Percentiles rank a stretch among this genome's conserved stretches.
phyloP scores from a whole-genome alignment of 2,113 vertebrate genomes.

The Rhea pennata region DNA sequence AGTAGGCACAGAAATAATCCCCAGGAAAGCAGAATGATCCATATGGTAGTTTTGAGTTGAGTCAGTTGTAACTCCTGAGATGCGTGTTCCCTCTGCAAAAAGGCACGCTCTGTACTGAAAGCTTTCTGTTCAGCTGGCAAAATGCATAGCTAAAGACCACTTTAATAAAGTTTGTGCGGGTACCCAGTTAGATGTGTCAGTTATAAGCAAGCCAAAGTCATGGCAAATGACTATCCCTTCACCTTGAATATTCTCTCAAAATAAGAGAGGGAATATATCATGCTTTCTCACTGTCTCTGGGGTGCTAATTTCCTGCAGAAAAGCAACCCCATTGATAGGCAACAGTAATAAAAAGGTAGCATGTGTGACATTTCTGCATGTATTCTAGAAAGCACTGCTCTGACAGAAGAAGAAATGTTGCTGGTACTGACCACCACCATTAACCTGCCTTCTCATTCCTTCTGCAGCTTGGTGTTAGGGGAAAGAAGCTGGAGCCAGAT shows the following conservation, averaged over 20 bases:
- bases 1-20: constrained; percentile 20
- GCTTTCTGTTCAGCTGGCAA: background rate
- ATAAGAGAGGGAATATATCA: background rate
- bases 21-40: background rate
- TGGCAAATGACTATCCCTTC: background rate
- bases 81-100: background rate
- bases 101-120: constrained; percentile 22
- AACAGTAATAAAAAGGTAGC: background rate
- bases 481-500: background rate
- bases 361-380: background rate
- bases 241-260: background rate
- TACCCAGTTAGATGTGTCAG: background rate
- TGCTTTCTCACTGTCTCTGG: rapidly evolving
- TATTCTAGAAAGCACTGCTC: background rate
- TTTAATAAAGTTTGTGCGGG: background rate
- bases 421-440: background rate
- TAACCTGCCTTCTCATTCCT: background rate
- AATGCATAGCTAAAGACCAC: background rate
- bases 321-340: rapidly evolving
- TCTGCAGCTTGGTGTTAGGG: background rate
- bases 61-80: background rate
- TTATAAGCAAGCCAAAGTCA: background rate
- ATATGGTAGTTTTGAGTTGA: background rate
- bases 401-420: background rate
- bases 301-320: background rate